Evolutionary conservation across 2,797 vertebrate genomes (phyloP).

Genomic region (Anas flavirostris): DNA sequence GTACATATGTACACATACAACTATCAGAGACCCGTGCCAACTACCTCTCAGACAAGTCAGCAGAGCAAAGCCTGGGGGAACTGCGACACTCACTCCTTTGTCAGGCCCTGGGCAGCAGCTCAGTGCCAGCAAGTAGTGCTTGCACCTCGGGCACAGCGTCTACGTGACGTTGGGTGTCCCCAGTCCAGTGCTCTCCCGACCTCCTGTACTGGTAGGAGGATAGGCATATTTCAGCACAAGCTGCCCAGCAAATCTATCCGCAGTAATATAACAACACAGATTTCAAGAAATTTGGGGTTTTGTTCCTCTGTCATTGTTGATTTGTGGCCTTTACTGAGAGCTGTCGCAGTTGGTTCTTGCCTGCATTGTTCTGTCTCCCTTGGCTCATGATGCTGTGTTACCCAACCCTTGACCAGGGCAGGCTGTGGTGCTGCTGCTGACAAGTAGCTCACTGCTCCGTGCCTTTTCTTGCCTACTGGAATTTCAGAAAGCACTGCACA

Average conservation of each 20-base stretch:
- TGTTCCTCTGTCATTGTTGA: not conserved
- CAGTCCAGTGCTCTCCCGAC: accelerated
- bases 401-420: not conserved
- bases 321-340: not conserved
- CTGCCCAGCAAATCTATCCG: not conserved
- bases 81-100: not conserved
- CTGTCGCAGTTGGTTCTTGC: not conserved
- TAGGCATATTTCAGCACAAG: not conserved
- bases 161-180: accelerated
- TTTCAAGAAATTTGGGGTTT: not conserved
- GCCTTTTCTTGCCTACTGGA: not conserved
- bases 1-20: accelerated
- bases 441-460: not conserved
- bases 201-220: not conserved
- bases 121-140: not conserved
- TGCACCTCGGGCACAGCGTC: not conserved
- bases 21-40: not conserved
- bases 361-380: not conserved
- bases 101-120: not conserved
- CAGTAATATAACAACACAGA: not conserved
- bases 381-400: not conserved
- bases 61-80: not conserved
- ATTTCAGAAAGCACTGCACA: not conserved
- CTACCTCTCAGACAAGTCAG: not conserved
- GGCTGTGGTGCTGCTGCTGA: not conserved